A percentile compares a stretch with the other conserved stretches of the same genome.
phyloP scores from a whole-genome alignment of 1,140 invertebrate genomes.

The Centruroides sculpturatus region DNA sequence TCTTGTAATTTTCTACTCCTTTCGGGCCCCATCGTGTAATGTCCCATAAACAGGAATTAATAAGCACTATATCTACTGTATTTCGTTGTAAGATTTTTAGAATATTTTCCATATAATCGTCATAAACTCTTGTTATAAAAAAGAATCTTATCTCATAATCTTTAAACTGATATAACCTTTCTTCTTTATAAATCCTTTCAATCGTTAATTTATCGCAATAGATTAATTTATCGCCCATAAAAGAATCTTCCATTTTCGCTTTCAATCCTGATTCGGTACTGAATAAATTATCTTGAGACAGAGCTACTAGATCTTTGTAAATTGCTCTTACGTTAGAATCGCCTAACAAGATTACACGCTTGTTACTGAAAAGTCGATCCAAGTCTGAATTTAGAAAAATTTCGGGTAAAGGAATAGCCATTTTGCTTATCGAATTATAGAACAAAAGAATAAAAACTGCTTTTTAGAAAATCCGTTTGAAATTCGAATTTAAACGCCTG shows the following conservation, averaged over 20 bases:
- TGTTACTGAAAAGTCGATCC: neutral
- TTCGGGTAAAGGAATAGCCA: neutral
- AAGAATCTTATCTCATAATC: conserved; percentile 23
- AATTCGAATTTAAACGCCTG: no score
- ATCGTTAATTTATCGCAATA: conserved; percentile 26
- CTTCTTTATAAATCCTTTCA: conserved; percentile 27
- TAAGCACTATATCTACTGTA: conserved; percentile 32
- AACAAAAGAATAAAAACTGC: no score
- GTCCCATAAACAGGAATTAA: conserved; percentile 39
- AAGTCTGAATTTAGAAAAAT: neutral
- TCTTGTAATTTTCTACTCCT: conserved; percentile 31
- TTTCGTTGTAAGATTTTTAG: conserved; percentile 23
- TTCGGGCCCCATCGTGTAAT: conserved; percentile 33
- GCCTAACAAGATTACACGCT: conserved; percentile 3
- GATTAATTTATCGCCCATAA: conserved; percentile 26
- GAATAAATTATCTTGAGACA: conserved; percentile 24
- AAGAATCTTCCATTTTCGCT: conserved; percentile 25
- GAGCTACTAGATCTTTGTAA: conserved; percentile 31
- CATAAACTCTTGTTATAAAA: conserved; percentile 33
- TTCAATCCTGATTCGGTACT: conserved; percentile 19
- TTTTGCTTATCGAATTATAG: no score
- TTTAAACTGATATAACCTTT: conserved; percentile 22
- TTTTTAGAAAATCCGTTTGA: no score
- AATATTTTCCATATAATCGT: conserved; percentile 27
- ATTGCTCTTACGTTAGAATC: conserved; percentile 23